phyloP scores from a whole-genome alignment of 2,797 vertebrate species.

The Distichodus sexfasciatus region DNA sequence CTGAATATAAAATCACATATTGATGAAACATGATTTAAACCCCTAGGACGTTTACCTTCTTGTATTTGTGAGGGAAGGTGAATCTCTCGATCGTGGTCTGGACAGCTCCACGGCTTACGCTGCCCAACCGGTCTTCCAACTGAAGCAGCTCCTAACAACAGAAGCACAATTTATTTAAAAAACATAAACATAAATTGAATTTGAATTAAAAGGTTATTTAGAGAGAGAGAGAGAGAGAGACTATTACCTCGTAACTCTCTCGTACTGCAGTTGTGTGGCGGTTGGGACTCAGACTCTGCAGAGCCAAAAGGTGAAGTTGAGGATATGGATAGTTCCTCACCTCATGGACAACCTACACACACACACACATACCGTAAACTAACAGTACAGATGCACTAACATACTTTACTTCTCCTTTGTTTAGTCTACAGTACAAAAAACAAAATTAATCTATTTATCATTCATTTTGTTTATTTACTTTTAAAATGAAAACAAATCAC shows the following conservation, averaged over 20 bases:
- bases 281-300: slow-evolving; percentile 94
- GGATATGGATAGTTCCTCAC: slow-evolving; percentile 98
- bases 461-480: too few relatives aligned
- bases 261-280: slow-evolving; percentile 90
- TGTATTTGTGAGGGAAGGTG: slow-evolving; percentile 99
- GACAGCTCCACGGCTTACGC: slow-evolving; percentile 87
- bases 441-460: too few relatives aligned
- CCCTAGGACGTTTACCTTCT: slow-evolving; percentile 93
- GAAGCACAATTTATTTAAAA: too few relatives aligned
- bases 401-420: not conserved
- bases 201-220: too few relatives aligned
- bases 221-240: too few relatives aligned
- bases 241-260: slow-evolving; percentile 93
- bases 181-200: too few relatives aligned
- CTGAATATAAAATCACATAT: too few relatives aligned
- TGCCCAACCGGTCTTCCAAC: slow-evolving; percentile 94
- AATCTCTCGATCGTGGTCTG: slow-evolving; percentile 98
- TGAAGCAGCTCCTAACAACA: slow-evolving; percentile 93
- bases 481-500: too few relatives aligned
- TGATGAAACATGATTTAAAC: too few relatives aligned
- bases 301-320: slow-evolving; percentile 94
- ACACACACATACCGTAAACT: not conserved
- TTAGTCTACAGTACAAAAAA: too few relatives aligned
- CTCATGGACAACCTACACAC: slow-evolving; percentile 90
- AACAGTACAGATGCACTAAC: not conserved